phyloP scores from a whole-genome alignment of 2,797 vertebrate species.

The Glossophaga mutica region DNA sequence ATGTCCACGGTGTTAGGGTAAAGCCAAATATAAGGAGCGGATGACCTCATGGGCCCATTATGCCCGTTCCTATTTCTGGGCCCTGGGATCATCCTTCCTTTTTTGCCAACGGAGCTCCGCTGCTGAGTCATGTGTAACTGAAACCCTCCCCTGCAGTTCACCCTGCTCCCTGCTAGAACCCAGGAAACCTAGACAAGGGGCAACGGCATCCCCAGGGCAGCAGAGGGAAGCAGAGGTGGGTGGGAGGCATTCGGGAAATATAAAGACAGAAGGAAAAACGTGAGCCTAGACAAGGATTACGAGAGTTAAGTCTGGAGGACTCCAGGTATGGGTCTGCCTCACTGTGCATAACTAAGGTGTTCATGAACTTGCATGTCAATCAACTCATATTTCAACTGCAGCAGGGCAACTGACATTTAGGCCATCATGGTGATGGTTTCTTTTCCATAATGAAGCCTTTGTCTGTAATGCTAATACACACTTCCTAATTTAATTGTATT shows the following conservation, averaged over 20 bases:
- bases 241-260: not conserved
- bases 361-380: not conserved
- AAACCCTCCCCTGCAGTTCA: not conserved
- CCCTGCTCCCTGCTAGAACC: not conserved
- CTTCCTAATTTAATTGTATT: not conserved
- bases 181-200: not conserved
- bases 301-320: not conserved
- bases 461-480: not conserved
- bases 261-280: not conserved
- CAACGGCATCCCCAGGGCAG: not conserved
- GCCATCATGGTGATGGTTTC: not conserved
- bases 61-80: conserved; percentile 44
- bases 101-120: not conserved
- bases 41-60: conserved; percentile 19
- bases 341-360: not conserved
- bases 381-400: not conserved
- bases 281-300: not conserved
- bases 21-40: not conserved
- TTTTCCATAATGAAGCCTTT: not conserved
- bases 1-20: not conserved
- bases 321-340: not conserved
- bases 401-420: not conserved
- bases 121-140: conserved; percentile 49
- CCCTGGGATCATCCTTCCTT: conserved; percentile 23
- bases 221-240: not conserved